These are phyloP conservation scores for Vanessa atalanta DNA, from an alignment of 1,140 invertebrate species.

Conservation along the genomic window DNA sequence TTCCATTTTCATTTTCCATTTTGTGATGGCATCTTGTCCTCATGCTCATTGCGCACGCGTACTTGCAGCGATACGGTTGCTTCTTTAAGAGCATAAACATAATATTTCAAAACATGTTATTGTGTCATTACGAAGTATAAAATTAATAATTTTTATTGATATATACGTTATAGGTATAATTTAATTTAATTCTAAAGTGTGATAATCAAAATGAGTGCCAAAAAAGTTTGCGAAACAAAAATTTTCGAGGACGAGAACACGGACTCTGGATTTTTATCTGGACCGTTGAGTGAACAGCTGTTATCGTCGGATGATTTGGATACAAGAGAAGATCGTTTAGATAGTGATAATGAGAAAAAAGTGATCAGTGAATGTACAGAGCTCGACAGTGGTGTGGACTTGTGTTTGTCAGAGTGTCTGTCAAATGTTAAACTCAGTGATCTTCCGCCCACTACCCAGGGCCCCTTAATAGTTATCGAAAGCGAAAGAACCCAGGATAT, in stretches of 20 bases:
- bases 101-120: slow-evolving; percentile 57
- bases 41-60: slow-evolving; percentile 56
- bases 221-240: slow-evolving; percentile 63
- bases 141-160: slow-evolving; percentile 36
- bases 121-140: slow-evolving; percentile 46
- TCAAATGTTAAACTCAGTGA: slow-evolving; percentile 51
- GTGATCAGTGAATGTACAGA: slow-evolving; percentile 63
- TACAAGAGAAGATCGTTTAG: slow-evolving; percentile 27
- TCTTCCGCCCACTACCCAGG: slow-evolving; percentile 23
- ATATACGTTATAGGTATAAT: slow-evolving; percentile 36
- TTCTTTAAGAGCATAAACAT: slow-evolving; percentile 40
- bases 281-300: slow-evolving; percentile 45
- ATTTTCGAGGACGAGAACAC: slow-evolving; percentile 57
- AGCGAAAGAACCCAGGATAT: slow-evolving; percentile 36
- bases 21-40: slow-evolving; percentile 23
- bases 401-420: slow-evolving; percentile 49
- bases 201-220: slow-evolving; percentile 70
- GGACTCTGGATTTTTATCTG: slow-evolving; percentile 67
- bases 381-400: slow-evolving; percentile 57
- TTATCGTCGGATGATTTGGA: slow-evolving; percentile 42
- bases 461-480: slow-evolving; percentile 42
- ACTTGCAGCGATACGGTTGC: slow-evolving; percentile 45
- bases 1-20: slow-evolving; percentile 35
- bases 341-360: slow-evolving; percentile 51
- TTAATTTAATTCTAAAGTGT: slow-evolving; percentile 37